phyloP scores from a whole-genome alignment of 2,888 invertebrate species.

The Caenorhabditis sp. region DNA sequence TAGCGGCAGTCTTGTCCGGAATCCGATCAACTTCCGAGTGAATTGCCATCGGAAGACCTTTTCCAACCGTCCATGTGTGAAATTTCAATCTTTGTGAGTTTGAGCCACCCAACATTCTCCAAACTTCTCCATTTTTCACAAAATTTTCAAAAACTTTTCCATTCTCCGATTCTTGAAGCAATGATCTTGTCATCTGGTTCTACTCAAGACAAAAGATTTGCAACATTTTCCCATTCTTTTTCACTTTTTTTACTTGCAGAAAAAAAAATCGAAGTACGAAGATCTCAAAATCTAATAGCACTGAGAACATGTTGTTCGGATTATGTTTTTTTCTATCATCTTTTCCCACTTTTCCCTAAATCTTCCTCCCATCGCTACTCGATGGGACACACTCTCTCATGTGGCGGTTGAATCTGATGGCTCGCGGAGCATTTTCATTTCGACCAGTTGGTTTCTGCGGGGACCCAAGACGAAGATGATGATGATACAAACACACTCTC shows the following conservation, averaged over 20 bases:
- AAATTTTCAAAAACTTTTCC: background rate
- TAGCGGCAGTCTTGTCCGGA: no score
- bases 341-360: conserved; percentile 7
- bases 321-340: conserved; percentile 37
- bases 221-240: conserved; percentile 7
- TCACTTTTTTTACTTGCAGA: background rate
- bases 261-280: conserved; percentile 28
- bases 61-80: background rate
- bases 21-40: no score
- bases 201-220: background rate
- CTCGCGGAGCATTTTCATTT: conserved; percentile 48
- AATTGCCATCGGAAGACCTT: background rate
- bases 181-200: conserved; percentile 8
- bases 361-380: conserved; percentile 6
- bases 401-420: conserved; percentile 33
- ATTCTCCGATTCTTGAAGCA: background rate
- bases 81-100: background rate
- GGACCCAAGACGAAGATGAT: conserved; percentile 28
- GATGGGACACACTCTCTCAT: conserved; percentile 8
- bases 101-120: background rate
- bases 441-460: conserved; percentile 40
- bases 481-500: conserved; percentile 27
- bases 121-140: background rate
- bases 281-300: conserved; percentile 22
- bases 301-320: conserved; percentile 50